phyloP scores from a whole-genome alignment of 2,113 vertebrate genomes.

The Phalacrocorax brasilianus region DNA sequence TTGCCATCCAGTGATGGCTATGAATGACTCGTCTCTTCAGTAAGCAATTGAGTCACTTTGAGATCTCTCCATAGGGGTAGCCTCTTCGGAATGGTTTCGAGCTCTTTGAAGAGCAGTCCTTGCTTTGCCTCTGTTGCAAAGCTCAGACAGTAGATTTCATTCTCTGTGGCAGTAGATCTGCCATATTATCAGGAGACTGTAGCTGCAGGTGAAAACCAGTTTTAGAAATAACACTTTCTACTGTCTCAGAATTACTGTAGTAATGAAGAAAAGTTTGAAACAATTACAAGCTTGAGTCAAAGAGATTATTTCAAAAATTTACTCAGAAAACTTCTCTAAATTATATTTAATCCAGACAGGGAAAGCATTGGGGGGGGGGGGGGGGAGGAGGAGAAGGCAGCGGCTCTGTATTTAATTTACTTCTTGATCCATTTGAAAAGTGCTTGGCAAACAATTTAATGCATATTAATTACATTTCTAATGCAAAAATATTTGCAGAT shows the following conservation, averaged over 20 bases:
- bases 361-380: not conserved
- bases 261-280: not conserved
- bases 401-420: not conserved
- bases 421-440: slow-evolving; percentile 47
- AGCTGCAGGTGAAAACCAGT: not conserved
- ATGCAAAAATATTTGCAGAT: slow-evolving; percentile 58
- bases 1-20: too few relatives aligned
- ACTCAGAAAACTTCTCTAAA: not conserved
- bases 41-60: not conserved
- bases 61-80: not conserved
- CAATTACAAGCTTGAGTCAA: not conserved
- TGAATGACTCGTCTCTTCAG: not conserved
- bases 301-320: not conserved
- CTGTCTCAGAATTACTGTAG: not conserved
- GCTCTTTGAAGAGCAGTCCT: not conserved
- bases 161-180: not conserved
- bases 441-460: slow-evolving; percentile 48
- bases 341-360: not conserved
- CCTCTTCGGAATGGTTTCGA: not conserved
- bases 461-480: slow-evolving; percentile 59
- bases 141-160: not conserved
- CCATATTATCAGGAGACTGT: not conserved
- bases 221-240: not conserved
- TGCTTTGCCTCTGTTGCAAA: not conserved
- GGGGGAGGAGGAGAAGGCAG: too few relatives aligned